A percentile compares a stretch with the other conserved stretches of the same genome.
Conservation (phyloP, 1,140 invertebrate species). For the Mizuhopecten yessoensis region DNA sequence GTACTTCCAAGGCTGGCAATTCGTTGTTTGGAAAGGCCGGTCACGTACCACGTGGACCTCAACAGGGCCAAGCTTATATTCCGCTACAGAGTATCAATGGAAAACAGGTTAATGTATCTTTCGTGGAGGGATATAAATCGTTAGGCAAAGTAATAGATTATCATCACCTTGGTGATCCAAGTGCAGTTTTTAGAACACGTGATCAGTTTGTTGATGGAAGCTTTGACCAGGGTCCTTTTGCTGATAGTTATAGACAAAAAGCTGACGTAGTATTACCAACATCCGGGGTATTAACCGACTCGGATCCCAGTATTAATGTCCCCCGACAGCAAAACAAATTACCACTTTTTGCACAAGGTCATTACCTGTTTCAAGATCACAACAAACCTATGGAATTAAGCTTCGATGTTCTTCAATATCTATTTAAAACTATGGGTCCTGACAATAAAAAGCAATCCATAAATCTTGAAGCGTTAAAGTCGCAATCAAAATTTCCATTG, state of each 20-base stretch:
- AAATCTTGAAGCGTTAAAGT: not conserved
- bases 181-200: not conserved
- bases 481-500: not conserved
- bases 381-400: not conserved
- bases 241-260: not conserved
- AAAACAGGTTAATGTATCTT: not conserved
- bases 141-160: constrained; percentile 18
- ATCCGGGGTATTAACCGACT: not conserved
- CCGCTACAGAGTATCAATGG: not conserved
- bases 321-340: not conserved
- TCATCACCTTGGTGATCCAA: not conserved
- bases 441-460: not conserved
- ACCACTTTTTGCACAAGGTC: constrained; percentile 1
- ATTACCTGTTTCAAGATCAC: not conserved
- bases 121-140: not conserved
- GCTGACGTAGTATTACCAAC: not conserved
- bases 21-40: not conserved
- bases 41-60: not conserved
- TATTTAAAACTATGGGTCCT: not conserved
- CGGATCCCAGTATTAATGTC: not conserved
- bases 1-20: not conserved
- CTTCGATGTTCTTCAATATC: not conserved
- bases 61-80: not conserved
- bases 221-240: not conserved
- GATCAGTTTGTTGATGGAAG: not conserved